Conservation (phyloP, 2,113 vertebrate genomes). For the Lethenteron camtschaticum region DNA sequence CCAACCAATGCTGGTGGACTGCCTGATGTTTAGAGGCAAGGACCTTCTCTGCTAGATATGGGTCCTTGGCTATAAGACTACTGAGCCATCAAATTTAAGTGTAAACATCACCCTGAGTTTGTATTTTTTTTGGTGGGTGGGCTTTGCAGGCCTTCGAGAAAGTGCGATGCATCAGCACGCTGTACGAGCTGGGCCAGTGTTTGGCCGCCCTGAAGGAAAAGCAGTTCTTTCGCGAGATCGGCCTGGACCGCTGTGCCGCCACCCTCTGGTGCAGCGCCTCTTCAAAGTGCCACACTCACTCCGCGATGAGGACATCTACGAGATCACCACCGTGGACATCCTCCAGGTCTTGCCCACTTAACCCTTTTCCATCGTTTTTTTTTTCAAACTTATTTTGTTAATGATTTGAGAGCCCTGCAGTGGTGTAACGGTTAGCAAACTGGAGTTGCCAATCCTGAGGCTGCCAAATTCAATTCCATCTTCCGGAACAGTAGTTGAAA, state of each 20-base stretch:
- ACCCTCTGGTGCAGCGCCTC: slow-evolving; percentile 26
- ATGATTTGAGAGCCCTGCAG: too few relatives aligned
- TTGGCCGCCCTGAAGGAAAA: slow-evolving; percentile 32
- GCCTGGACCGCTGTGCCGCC: slow-evolving; percentile 33
- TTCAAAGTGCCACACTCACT: slow-evolving; percentile 27
- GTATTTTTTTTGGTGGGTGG: background rate
- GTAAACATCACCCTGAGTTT: background rate
- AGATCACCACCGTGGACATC: slow-evolving; percentile 31
- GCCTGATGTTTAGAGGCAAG: background rate
- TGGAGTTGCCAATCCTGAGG: too few relatives aligned
- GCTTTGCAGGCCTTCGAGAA: slow-evolving; percentile 20
- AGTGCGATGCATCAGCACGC: slow-evolving; percentile 22
- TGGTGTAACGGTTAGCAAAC: too few relatives aligned
- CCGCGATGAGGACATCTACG: slow-evolving; percentile 31
- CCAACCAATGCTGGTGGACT: background rate
- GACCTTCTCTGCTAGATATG: background rate
- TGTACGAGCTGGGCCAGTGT: slow-evolving; percentile 30
- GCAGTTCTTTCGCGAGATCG: slow-evolving; percentile 30
- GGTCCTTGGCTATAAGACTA: too few relatives aligned
- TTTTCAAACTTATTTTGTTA: too few relatives aligned
- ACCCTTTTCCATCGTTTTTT: too few relatives aligned
- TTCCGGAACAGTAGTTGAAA: too few relatives aligned
- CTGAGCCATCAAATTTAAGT: background rate
- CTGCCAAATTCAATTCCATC: too few relatives aligned
- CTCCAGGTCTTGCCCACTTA: slow-evolving; percentile 15